A percentile compares a stretch with the other conserved stretches of the same genome.
Evolutionary conservation across 1,140 invertebrate genomes (phyloP).

Genomic region (Kradibia gibbosae): DNA sequence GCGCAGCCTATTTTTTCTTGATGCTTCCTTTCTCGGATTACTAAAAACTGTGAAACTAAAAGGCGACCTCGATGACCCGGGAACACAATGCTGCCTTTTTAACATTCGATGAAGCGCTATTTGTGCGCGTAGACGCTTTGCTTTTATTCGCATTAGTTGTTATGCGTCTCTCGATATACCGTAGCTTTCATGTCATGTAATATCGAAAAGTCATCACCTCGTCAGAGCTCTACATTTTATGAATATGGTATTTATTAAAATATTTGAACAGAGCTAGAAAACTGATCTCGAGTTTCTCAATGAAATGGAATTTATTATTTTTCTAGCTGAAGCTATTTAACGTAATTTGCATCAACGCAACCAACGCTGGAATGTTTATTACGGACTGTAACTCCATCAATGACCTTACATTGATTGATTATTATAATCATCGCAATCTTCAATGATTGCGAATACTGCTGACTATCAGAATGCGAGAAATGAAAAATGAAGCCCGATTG

Average conservation of each 20-base stretch:
- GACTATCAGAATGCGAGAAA: not conserved
- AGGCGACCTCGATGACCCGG: not conserved
- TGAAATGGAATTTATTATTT: not conserved
- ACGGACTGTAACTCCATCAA: not conserved
- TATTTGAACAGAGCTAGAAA: not conserved
- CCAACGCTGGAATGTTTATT: not conserved
- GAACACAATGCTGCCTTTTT: not conserved
- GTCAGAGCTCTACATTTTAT: not conserved
- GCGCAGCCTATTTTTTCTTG: not conserved
- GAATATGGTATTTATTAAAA: not conserved
- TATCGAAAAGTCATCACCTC: not conserved
- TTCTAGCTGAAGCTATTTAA: not conserved
- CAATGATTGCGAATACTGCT: not conserved
- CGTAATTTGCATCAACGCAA: not conserved
- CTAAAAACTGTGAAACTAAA: not conserved
- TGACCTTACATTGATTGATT: not conserved
- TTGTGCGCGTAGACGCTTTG: not conserved
- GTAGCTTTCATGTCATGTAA: not conserved
- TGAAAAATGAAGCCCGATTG: not conserved
- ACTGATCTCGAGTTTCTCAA: not conserved
- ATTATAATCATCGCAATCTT: not conserved
- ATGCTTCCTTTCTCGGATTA: not conserved
- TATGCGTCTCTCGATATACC: not conserved
- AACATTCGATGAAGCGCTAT: slow-evolving; percentile 20
- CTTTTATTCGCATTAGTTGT: not conserved